Evolutionary conservation across 1,140 invertebrate species (phyloP), one percentile per base, ranked within the genome.

Genomic region (Druon quercuslanigerum): DNA sequence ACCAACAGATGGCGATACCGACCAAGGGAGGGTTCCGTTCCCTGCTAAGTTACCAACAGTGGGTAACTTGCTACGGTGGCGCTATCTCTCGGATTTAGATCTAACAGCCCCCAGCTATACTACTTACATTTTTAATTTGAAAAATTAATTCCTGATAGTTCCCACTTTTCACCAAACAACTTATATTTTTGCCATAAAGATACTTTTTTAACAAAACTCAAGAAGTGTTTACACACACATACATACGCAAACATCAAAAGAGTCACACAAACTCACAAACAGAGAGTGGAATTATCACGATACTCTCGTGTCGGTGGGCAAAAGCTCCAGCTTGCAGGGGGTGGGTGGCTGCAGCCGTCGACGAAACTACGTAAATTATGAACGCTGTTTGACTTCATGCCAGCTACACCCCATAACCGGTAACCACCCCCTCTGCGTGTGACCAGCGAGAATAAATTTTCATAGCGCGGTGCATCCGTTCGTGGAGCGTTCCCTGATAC

Each of bases 301-400:
- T 87, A 82, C 82, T 77, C 70, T 72, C 50, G 66, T 71, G 40
- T 72, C 50, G 40, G 40, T 11, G 40, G 40, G 40, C 40, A 46
- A 46, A 46, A 46, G 70, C 54, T 25, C n/a, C 33, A 46, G 51
- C 25, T 74, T 40, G 56, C 51, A 60, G 51, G 73, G 54, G 16
- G 51, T 17, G 51, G 56, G 40, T 74, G 80, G 80, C 77, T 75
- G 77, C 78, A 74, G 78, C 77, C 85, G 82, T 80, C 81, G 85
- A 87, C 86, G 82, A 87, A 86, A 85, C 81, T 84, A 84, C 84
- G 84, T 90, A 84, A 89, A 90, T 90, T 89, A 90, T 89, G 85
- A 87, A 89, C 86, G 84, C 87, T 83, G 85, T 90, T 90, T 89
- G 87, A 90, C 87, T 89, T 84, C 73, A 80, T 87, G 88, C 88